Conservation (phyloP, 1,140 invertebrate genomes). For the Elymnias hypermnestra region DNA sequence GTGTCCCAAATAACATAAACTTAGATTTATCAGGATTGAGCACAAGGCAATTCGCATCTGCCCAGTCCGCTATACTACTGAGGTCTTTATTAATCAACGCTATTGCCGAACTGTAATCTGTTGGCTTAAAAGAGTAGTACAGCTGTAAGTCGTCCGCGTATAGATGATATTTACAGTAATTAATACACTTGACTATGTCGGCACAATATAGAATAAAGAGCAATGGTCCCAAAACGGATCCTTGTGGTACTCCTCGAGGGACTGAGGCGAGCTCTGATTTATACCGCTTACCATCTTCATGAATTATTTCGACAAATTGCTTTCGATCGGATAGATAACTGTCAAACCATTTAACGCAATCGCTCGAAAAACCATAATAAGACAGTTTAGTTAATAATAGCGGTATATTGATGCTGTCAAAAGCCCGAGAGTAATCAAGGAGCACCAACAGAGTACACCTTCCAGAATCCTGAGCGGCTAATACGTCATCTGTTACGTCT, state of each 20-base stretch:
- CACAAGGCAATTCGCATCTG: too few species aligned
- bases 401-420: slow-evolving; percentile 4
- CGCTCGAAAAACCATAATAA: slow-evolving; percentile 3
- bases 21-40: too few species aligned
- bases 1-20: too few species aligned
- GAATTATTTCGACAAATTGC: slow-evolving; percentile 2
- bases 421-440: slow-evolving; percentile 1
- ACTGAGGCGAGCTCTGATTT: too few species aligned
- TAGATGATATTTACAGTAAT: not conserved
- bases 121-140: not conserved
- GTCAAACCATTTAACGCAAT: slow-evolving; percentile 1
- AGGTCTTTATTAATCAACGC: too few species aligned
- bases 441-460: not conserved
- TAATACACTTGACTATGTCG: not conserved
- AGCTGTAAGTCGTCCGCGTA: slow-evolving; percentile 2
- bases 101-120: too few species aligned
- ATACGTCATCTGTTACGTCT: too few species aligned
- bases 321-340: slow-evolving; percentile 5
- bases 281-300: not conserved
- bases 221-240: too few species aligned
- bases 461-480: too few species aligned
- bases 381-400: too few species aligned
- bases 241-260: too few species aligned
- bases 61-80: too few species aligned
- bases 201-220: not conserved